These are phyloP conservation scores for Phaetusa simplex DNA, from an alignment of 2,113 vertebrate genomes.

Conservation along the genomic window DNA sequence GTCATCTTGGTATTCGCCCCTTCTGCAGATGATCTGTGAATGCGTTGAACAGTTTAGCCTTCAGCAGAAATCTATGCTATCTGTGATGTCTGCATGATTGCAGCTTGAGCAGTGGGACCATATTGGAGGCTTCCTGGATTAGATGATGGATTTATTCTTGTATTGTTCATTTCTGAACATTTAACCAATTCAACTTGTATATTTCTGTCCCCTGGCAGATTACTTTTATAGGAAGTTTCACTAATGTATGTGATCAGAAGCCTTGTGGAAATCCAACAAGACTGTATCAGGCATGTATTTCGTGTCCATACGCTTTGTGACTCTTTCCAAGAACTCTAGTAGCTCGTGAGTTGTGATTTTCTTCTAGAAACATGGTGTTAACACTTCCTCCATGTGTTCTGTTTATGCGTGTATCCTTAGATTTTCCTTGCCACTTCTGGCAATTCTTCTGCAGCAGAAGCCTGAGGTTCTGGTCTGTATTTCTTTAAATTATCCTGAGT, in stretches of 20 bases:
- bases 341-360: neutral
- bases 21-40: neutral
- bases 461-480: neutral
- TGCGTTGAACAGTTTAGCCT: neutral
- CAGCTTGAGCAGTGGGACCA: neutral
- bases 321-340: neutral
- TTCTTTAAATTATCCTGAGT: neutral
- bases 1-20: neutral
- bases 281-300: neutral
- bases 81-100: neutral
- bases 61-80: neutral
- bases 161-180: neutral
- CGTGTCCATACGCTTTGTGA: neutral
- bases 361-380: neutral
- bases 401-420: neutral
- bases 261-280: neutral
- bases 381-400: slow-evolving; percentile 1
- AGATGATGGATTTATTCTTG: neutral
- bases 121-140: neutral
- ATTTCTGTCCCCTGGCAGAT: neutral
- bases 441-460: neutral
- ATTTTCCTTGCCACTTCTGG: neutral
- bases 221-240: neutral
- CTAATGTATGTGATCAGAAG: neutral
- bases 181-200: neutral